Evolutionary conservation across 92 coral and sea anemone species (phyloP), one percentile per base, ranked within the genome.

Genomic region (Hydrozoanthus gracilis): DNA sequence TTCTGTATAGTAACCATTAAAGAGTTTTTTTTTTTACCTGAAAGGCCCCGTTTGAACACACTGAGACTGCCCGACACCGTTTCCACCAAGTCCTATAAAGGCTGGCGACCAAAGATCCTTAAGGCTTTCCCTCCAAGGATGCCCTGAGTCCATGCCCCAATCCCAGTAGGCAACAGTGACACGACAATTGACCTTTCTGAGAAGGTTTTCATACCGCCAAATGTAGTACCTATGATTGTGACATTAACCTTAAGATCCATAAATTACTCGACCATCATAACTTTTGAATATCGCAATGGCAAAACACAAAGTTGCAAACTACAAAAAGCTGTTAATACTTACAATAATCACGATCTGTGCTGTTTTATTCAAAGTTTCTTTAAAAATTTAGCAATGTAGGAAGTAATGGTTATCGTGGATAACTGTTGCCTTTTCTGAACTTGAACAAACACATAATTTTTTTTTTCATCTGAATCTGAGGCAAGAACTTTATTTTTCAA

Each of bases 81-180:
- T 78, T 4, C 91, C 91, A 48, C 94, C 94, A 4, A 84, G 10
- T 6, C 87, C 89, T 3, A 77, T 76, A 76, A 56, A 27, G 1
- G 71, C 87, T 4, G 82, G 12, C 78, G 62, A 61, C 94, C 94
- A 91, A 48, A 85, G 14, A 6, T 61, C 82, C 48, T 83, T 66
- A 44, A 12, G 6, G 17, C 6, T 1, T 5, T 68, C 73, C 82
- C 84, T 79, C 56, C 76, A 91, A 0, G 91, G 91, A 7, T 87
- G 72, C 8, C 86, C 94, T 7, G 94, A 89, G 55, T 69, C 82
- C 86, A 88, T 88, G 50, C 83, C 76, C 87, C 80, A 91, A 67
- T 91, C 94, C 94, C 94, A 91, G 70, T 88, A 91, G 49, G 94
- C 74, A 11, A 88, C 89, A 7, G 94, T 91, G 39, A 91, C 51